Evolutionary conservation across 1,140 invertebrate genomes (phyloP), one percentile per base, ranked within the genome.

Genomic region (Maniola jurtina): DNA sequence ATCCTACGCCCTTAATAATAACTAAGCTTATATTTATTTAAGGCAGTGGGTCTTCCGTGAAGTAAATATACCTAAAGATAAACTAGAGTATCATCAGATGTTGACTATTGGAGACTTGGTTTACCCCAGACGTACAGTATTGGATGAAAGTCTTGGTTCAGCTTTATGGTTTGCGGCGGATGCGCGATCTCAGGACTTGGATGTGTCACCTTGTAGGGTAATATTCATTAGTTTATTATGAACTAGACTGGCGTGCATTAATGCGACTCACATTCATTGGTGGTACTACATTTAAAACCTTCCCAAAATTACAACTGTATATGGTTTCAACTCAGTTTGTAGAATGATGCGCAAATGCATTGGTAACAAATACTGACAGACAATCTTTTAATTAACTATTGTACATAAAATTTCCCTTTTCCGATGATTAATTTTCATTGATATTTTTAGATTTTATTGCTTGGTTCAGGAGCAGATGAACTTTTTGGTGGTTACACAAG

Each of bases 401-500:
- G 25, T 55, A 25, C 1, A 25, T 25, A 25, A 25, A 1, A 1
- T 25, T 25, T 25, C 4, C 4, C 25, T 25, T 25, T 25, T 25
- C n/a, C n/a, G n/a, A 25, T 25, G 4, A 25, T n/a, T n/a, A n/a
- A n/a, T n/a, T n/a, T n/a, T n/a, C n/a, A 25, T 25, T 25, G 25
- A 25, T 59, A 5, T 47, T 56, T 72, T 34, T 73, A 96, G 95
- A 93, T 98, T n/a, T 86, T 98, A 58, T 86, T 99, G 54, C 89
- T 97, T 77, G 98, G 98, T 34, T 97, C 97, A 92, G 98, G 98
- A 13, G 98, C 98, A 15, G 99, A 99, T 93, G 99, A 99, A 92
- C 93, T 99, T 76, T 95, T 99, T 79, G 98, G 96, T 57, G 98
- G 98, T 2, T 99, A 99, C 80, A 95, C 94, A 54, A 93, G 97